Percentiles rank a stretch among this genome's conserved stretches.
Evolutionary conservation across 1,140 invertebrate genomes (phyloP).

Genomic region (Gryllus bimaculatus): DNA sequence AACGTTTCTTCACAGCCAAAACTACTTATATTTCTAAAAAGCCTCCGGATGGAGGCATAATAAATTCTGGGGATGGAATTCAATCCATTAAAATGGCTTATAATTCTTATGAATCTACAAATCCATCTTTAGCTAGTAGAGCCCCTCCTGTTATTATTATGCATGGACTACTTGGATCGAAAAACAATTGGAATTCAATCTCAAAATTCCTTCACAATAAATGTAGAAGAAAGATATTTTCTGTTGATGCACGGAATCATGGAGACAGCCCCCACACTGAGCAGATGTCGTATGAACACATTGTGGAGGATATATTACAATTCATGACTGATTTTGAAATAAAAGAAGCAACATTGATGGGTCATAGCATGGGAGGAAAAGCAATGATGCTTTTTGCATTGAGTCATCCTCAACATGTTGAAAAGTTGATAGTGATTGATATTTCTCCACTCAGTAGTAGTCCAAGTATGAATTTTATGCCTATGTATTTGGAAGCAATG

Average conservation of each 20-base stretch:
- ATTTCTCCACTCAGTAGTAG: slow-evolving; percentile 65
- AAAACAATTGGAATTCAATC: slow-evolving; percentile 19
- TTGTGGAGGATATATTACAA: slow-evolving; percentile 61
- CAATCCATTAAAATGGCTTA: slow-evolving; percentile 15
- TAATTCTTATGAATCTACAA: slow-evolving; percentile 18
- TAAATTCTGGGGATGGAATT: not conserved
- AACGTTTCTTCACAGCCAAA: too few species aligned
- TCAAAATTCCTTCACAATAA: slow-evolving; percentile 14
- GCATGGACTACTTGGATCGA: slow-evolving; percentile 20
- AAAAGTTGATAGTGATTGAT: slow-evolving; percentile 74
- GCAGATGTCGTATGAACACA: slow-evolving; percentile 57
- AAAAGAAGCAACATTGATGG: slow-evolving; percentile 56
- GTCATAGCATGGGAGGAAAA: slow-evolving; percentile 89
- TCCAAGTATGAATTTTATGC: slow-evolving; percentile 50
- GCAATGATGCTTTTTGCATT: slow-evolving; percentile 71
- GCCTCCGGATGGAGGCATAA: too few species aligned
- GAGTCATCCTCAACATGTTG: slow-evolving; percentile 54
- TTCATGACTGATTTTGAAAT: slow-evolving; percentile 53
- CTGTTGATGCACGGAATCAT: slow-evolving; percentile 82
- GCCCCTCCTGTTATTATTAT: slow-evolving; percentile 17
- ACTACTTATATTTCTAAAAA: too few species aligned
- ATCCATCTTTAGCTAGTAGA: not conserved
- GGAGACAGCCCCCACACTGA: slow-evolving; percentile 73
- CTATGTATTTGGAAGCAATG: slow-evolving; percentile 56
- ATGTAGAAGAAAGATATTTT: slow-evolving; percentile 43